Evolutionary conservation across 2,113 vertebrate genomes (phyloP).

Genomic region (Myrmecobius fasciatus): DNA sequence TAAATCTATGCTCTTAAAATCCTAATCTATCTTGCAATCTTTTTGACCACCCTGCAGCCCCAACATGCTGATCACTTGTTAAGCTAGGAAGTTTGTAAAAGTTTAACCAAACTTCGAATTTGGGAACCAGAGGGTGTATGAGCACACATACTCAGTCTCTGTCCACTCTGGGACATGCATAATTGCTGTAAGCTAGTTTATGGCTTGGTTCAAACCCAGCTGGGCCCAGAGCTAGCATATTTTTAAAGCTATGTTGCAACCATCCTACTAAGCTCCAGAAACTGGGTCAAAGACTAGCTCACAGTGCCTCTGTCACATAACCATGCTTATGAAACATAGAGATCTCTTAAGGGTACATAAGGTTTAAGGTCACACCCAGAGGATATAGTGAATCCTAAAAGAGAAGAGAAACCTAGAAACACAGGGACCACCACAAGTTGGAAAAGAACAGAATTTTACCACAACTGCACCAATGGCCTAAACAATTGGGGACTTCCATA

Average conservation of each 20-base stretch:
- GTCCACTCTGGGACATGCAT: neutral
- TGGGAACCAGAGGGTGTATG: neutral
- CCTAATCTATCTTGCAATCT: neutral
- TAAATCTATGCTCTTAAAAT: neutral
- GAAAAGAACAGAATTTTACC: neutral
- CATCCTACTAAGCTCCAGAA: conserved; percentile 36
- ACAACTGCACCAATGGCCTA: neutral
- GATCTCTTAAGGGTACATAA: neutral
- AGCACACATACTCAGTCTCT: conserved; percentile 5
- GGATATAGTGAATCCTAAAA: neutral
- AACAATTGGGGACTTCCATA: neutral
- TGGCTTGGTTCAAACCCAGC: conserved; percentile 13
- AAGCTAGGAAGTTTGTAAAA: neutral
- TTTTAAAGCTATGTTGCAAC: conserved; percentile 26
- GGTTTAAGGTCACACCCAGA: conserved; percentile 8
- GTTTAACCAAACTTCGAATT: neutral
- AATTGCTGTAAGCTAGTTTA: conserved; percentile 40
- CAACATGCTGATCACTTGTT: conserved; percentile 37
- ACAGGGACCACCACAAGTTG: neutral
- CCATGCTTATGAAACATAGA: neutral
- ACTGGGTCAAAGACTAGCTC: conserved; percentile 4
- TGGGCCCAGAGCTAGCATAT: conserved; percentile 24
- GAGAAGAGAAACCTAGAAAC: neutral
- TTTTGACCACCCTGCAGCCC: neutral
- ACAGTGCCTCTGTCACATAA: neutral